These are phyloP conservation scores for Pantherophis alleghaniensis DNA, from an alignment of 2,797 vertebrate genomes.

Conservation along the genomic window DNA sequence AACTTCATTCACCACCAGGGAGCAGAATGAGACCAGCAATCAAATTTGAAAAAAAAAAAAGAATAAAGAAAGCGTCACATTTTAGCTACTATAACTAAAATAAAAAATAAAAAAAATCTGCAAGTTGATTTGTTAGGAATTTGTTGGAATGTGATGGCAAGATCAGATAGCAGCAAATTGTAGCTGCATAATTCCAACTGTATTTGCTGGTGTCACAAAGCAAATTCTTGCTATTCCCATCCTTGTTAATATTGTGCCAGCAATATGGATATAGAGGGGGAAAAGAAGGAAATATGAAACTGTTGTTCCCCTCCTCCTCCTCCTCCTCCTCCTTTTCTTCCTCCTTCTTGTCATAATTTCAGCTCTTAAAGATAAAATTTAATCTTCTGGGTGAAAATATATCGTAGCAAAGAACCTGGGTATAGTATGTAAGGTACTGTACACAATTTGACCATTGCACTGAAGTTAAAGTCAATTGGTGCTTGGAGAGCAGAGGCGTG, in stretches of 20 bases:
- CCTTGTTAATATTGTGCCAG: background rate
- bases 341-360: background rate
- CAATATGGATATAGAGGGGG: background rate
- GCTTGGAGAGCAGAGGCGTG: background rate
- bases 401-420: background rate
- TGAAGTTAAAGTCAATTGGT: background rate
- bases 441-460: background rate
- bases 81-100: background rate
- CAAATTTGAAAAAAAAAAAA: background rate
- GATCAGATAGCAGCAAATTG: no score
- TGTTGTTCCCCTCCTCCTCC: no score
- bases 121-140: background rate
- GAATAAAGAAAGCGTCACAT: background rate
- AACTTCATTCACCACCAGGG: constrained; percentile 39
- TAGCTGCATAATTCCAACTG: background rate
- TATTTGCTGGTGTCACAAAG: background rate
- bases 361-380: background rate
- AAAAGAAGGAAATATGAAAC: background rate
- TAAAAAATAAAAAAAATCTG: background rate
- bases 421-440: background rate
- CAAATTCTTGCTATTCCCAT: background rate
- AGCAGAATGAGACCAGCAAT: constrained; percentile 44
- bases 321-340: no score
- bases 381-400: background rate
- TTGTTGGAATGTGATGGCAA: no score